Percentiles rank a stretch among this genome's conserved stretches.
Evolutionary conservation across 2,888 invertebrate genomes (phyloP).

Genomic region (Agrochola lychnidis): DNA sequence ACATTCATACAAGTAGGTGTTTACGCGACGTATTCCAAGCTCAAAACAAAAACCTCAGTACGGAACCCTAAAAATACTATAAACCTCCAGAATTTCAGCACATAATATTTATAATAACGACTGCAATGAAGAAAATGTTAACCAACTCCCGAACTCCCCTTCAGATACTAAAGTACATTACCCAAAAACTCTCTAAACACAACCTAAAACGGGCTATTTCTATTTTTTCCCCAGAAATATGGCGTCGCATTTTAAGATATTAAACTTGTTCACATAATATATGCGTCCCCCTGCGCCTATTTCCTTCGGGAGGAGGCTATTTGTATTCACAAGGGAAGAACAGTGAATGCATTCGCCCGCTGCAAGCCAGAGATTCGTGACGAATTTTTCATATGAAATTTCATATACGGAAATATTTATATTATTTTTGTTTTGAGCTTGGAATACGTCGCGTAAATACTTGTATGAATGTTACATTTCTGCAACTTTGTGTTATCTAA

Average conservation of each 20-base stretch:
- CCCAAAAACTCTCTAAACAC: slow-evolving; percentile 27
- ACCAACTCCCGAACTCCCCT: background rate
- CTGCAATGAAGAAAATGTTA: slow-evolving; percentile 15
- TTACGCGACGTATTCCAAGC: no score
- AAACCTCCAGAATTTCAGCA: no score
- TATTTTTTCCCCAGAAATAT: slow-evolving; percentile 68
- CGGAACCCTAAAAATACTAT: no score
- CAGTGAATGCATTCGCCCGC: slow-evolving; percentile 79
- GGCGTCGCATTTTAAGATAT: slow-evolving; percentile 78
- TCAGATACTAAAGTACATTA: slow-evolving; percentile 25
- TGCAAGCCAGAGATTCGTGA: slow-evolving; percentile 75
- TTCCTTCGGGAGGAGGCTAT: slow-evolving; percentile 75
- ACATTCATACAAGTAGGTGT: no score
- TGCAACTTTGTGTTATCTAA: slow-evolving; percentile 40
- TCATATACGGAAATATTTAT: slow-evolving; percentile 70
- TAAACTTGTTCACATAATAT: slow-evolving; percentile 79
- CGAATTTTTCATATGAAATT: slow-evolving; percentile 76
- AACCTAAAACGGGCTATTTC: slow-evolving; percentile 46
- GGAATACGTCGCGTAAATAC: slow-evolving; percentile 46
- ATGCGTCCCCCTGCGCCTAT: slow-evolving; percentile 77
- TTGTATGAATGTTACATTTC: slow-evolving; percentile 51
- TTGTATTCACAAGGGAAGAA: slow-evolving; percentile 82
- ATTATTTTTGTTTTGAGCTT: slow-evolving; percentile 59
- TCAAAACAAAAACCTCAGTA: no score
- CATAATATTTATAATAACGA: background rate